Percentiles rank a stretch among this genome's conserved stretches.
Evolutionary conservation across 2,797 vertebrate genomes (phyloP).

Genomic region (Spondyliosoma cantharus): DNA sequence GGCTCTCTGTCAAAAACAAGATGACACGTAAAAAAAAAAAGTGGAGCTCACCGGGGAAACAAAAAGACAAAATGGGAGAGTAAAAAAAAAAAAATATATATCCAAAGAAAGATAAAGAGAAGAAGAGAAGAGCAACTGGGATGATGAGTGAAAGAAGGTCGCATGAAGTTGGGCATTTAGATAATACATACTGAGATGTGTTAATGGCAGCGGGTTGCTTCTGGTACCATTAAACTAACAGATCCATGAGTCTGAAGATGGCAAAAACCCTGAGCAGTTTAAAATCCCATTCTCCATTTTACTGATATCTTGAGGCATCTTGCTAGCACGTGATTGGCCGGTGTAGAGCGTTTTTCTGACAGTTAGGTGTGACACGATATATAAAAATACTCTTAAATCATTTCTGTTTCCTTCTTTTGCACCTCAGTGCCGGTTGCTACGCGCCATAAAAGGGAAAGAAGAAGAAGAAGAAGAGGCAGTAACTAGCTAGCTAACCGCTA

Average conservation of each 20-base stretch:
- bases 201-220: not conserved
- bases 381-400: too few species aligned
- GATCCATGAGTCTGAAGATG: not conserved
- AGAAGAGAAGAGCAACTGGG: not conserved
- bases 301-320: too few species aligned
- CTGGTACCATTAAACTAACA: not conserved
- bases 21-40: constrained; percentile 30
- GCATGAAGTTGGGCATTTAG: not conserved
- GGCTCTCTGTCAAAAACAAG: constrained; percentile 48
- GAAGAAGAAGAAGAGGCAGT: too few species aligned
- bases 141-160: not conserved
- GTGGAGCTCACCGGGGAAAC: constrained; percentile 4
- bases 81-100: not conserved
- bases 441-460: too few species aligned
- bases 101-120: constrained; percentile 1
- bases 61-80: not conserved
- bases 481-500: too few species aligned
- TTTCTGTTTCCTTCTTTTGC: too few species aligned
- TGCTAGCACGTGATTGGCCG: too few species aligned
- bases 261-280: not conserved
- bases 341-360: too few species aligned
- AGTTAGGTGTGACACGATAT: too few species aligned
- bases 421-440: too few species aligned
- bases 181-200: not conserved
- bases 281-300: not conserved